Base-by-base conservation (phyloP, 2,888 invertebrate species). In the Tachina fera region DNA sequence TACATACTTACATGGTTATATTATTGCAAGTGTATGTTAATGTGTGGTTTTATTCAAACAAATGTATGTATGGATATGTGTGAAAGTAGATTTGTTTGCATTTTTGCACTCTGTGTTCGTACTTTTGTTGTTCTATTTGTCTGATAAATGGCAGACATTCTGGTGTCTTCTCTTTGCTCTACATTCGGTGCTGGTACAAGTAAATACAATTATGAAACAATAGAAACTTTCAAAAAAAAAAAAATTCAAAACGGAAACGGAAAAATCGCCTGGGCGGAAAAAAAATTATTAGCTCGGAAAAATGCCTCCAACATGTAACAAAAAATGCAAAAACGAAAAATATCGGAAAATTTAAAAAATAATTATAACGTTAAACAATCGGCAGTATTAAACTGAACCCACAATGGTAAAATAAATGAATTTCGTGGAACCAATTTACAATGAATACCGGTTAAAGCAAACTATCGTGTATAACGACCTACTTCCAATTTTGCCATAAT, bases 71-170 rank as follows among this genome's bases (percentile, higher is more conserved):
- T 22, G 22, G 9, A 19, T 41, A 14, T 19, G 67, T 77, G 56
- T 56, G 53, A 63, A 51, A 19, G 60, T n/a, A 58, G 49, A 77
- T 83, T 72, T 51, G 47, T 39, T 41, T 72, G 45, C 43, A 47
- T 58, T 61, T 79, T 79, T 75, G 56, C 67, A 67, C 43, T 67
- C 45, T 81, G 67, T 56, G 19, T 83, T 47, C 41, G 51, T 11
- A 31, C 77, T 63, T 72, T 77, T 39, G 13, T 49, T 72, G 9
- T 67, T 76, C 53, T 63, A 60, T 71, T 76, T 86, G 79, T 56
- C 79, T 76, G 79, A 76, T 86, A 83, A 83, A 83, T 86, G 86
- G 86, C 61, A 83, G 83, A 86, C 86, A 83, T 82, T 79, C 79
- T 83, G 86, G 83, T 83, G 86, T 83, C 86, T 71, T 79, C 68